Conservation (phyloP, 2,797 vertebrate species). For the Siniperca obscura region DNA sequence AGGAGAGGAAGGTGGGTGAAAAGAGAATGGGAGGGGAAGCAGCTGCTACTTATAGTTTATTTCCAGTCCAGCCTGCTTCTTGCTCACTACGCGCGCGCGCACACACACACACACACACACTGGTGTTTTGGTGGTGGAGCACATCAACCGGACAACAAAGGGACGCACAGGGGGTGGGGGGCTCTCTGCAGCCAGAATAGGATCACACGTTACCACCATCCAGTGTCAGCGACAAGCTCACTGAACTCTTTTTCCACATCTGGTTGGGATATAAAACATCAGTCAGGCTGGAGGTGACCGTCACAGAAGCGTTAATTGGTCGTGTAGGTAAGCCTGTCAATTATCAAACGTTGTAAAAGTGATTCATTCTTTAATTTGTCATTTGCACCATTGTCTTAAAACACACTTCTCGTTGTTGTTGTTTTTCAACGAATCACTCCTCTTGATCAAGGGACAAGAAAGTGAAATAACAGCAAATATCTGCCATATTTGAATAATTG, state of each 20-base stretch:
- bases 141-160: conserved; percentile 71
- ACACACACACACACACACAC: conserved; percentile 5
- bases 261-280: conserved; percentile 30
- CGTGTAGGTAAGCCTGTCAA: conserved; percentile 74
- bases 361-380: not conserved
- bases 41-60: conserved; percentile 70
- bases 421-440: not conserved
- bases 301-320: conserved; percentile 71
- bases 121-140: conserved; percentile 51
- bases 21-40: conserved; percentile 69
- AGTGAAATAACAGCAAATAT: not conserved
- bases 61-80: conserved; percentile 67
- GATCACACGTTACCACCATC: conserved; percentile 18
- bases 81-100: conserved; percentile 33
- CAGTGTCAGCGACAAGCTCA: conserved; percentile 31
- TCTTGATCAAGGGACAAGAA: not conserved
- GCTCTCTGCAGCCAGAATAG: conserved; percentile 51
- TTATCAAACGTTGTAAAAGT: not conserved
- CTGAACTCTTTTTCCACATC: conserved; percentile 38
- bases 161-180: conserved; percentile 25
- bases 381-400: conserved; percentile 11
- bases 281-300: conserved; percentile 77
- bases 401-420: not conserved
- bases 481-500: not conserved
- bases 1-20: conserved; percentile 74